Conservation (phyloP, 2,888 invertebrate genomes). For the Harpalus rubripes region DNA sequence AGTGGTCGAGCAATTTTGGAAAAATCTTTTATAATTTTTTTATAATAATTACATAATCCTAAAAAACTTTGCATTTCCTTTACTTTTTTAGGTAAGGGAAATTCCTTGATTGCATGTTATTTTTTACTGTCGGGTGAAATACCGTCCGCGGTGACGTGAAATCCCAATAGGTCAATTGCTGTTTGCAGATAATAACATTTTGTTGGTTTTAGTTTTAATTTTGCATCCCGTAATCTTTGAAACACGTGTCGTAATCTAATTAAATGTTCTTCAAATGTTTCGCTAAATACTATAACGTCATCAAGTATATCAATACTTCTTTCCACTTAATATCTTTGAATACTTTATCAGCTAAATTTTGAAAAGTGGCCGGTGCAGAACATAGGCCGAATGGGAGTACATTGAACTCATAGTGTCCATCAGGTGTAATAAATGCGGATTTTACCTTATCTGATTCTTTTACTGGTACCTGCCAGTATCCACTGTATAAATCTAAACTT, state of each 20-base stretch:
- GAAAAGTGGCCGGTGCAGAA: slow-evolving; percentile 70
- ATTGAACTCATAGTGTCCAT: slow-evolving; percentile 70
- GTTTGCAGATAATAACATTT: slow-evolving; percentile 41
- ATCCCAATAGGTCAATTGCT: slow-evolving; percentile 52
- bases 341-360: slow-evolving; percentile 57
- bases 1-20: slow-evolving; percentile 70
- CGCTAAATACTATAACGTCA: slow-evolving; percentile 63
- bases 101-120: too few relatives aligned
- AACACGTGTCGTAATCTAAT: slow-evolving; percentile 60
- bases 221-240: slow-evolving; percentile 58
- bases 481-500: slow-evolving; percentile 69
- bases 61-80: slow-evolving; percentile 64
- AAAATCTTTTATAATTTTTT: slow-evolving; percentile 65
- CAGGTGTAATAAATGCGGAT: slow-evolving; percentile 69
- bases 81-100: not conserved
- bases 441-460: slow-evolving; percentile 64
- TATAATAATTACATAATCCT: too few relatives aligned
- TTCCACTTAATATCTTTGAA: slow-evolving; percentile 62
- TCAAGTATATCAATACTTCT: slow-evolving; percentile 64
- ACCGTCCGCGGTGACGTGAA: too few relatives aligned
- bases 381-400: slow-evolving; percentile 70
- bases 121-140: too few relatives aligned
- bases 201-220: slow-evolving; percentile 57
- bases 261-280: slow-evolving; percentile 55
- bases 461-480: slow-evolving; percentile 68